Evolutionary conservation across 2,888 invertebrate species (phyloP).

Genomic region (Morinoia aosen): DNA sequence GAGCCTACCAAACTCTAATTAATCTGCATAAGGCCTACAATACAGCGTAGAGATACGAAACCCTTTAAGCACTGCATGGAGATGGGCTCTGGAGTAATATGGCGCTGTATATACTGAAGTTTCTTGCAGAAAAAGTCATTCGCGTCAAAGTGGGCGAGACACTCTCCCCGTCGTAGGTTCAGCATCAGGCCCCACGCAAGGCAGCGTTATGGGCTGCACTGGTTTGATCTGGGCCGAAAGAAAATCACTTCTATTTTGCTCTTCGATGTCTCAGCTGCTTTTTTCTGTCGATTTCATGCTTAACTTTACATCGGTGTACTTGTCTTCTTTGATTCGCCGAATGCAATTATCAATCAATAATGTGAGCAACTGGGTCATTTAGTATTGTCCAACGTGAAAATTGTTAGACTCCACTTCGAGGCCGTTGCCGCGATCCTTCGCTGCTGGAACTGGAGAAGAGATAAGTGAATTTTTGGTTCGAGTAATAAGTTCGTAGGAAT

Average conservation of each 20-base stretch:
- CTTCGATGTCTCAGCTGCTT: neutral
- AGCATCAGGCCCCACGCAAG: too few species aligned
- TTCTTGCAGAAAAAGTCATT: too few species aligned
- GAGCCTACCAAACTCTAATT: too few species aligned
- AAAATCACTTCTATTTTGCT: constrained; percentile 62
- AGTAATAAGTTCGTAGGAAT: neutral
- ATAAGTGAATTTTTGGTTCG: neutral
- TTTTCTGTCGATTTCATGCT: neutral
- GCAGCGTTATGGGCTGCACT: too few species aligned
- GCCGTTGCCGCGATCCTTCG: neutral
- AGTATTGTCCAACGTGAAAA: neutral
- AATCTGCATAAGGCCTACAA: too few species aligned
- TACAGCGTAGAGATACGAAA: too few species aligned
- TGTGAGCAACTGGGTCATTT: neutral
- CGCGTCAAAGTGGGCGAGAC: too few species aligned
- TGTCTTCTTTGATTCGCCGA: neutral
- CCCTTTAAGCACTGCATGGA: too few species aligned
- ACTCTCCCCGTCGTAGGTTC: too few species aligned
- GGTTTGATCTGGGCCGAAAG: neutral
- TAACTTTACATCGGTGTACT: neutral
- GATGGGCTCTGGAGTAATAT: too few species aligned
- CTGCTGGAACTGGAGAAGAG: neutral
- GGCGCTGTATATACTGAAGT: too few species aligned
- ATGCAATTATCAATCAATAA: neutral
- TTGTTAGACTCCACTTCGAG: neutral